Evolutionary conservation across 2,113 vertebrate species (phyloP).

Genomic region (Anguilla rostrata): DNA sequence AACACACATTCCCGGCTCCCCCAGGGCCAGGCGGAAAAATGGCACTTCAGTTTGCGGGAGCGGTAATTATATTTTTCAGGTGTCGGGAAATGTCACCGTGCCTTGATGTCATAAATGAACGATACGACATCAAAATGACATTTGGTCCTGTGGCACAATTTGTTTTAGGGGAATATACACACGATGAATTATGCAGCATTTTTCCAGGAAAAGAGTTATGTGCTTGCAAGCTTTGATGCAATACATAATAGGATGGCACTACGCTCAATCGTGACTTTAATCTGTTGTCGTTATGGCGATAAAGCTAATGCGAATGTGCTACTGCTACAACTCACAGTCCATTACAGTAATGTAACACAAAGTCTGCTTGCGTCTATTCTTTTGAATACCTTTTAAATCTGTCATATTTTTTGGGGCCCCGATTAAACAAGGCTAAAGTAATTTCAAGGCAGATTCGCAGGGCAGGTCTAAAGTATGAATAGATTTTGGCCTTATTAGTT

Average conservation of each 20-base stretch:
- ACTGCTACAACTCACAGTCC: neutral
- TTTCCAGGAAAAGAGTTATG: neutral
- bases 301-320: neutral
- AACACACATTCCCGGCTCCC: neutral
- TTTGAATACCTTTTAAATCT: neutral
- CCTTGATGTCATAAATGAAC: slow-evolving; percentile 24
- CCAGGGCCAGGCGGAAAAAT: neutral
- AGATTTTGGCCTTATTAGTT: neutral
- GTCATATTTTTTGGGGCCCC: neutral
- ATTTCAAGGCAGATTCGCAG: neutral
- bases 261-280: slow-evolving; percentile 8
- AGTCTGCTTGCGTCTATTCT: neutral
- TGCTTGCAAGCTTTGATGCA: neutral
- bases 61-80: slow-evolving; percentile 34
- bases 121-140: slow-evolving; percentile 30
- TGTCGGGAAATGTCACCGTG: slow-evolving; percentile 23
- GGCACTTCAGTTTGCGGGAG: slow-evolving; percentile 23
- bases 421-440: neutral
- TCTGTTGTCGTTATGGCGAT: neutral
- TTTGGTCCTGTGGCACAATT: slow-evolving; percentile 23
- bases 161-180: slow-evolving; percentile 29
- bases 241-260: neutral
- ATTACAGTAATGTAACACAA: neutral
- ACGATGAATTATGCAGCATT: slow-evolving; percentile 21
- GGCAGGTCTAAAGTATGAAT: neutral